Percentiles rank a stretch among this genome's conserved stretches.
Conservation (phyloP, 1,140 invertebrate species). For the Micrasema minimum region DNA sequence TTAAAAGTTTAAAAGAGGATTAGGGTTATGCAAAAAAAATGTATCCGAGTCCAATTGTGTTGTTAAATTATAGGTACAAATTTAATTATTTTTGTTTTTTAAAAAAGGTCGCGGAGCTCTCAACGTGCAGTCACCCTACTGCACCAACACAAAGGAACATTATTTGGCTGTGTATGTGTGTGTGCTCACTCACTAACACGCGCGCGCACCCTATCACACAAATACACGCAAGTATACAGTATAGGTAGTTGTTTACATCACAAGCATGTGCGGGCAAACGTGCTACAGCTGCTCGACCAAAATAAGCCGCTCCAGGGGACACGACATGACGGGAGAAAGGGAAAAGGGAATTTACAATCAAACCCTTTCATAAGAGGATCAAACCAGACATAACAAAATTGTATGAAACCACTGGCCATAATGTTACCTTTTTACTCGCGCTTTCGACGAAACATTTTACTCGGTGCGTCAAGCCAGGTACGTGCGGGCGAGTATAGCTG, state of each 20-base stretch:
- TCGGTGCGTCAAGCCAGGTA: background rate
- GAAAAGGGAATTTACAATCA: slow-evolving; percentile 6
- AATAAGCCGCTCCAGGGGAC: slow-evolving; percentile 14
- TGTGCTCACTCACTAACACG: too few relatives aligned
- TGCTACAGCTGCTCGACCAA: slow-evolving; percentile 26
- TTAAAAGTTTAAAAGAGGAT: too few relatives aligned
- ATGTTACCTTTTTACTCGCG: too few relatives aligned
- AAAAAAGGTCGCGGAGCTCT: background rate
- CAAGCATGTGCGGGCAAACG: slow-evolving; percentile 22
- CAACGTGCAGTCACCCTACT: background rate
- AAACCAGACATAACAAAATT: too few relatives aligned
- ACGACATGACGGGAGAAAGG: background rate
- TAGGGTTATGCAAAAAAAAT: too few relatives aligned
- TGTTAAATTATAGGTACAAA: too few relatives aligned
- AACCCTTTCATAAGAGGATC: too few relatives aligned
- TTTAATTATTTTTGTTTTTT: too few relatives aligned
- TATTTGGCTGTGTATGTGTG: too few relatives aligned
- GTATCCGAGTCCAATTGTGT: too few relatives aligned
- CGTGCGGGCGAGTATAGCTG: background rate
- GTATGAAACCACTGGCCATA: too few relatives aligned
- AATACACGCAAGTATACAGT: background rate
- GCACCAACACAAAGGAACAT: background rate
- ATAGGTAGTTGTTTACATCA: slow-evolving; percentile 27
- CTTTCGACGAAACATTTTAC: background rate
- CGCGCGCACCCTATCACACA: background rate